phyloP scores from a whole-genome alignment of 2,797 vertebrate genomes.

The Trichosurus vulpecula region DNA sequence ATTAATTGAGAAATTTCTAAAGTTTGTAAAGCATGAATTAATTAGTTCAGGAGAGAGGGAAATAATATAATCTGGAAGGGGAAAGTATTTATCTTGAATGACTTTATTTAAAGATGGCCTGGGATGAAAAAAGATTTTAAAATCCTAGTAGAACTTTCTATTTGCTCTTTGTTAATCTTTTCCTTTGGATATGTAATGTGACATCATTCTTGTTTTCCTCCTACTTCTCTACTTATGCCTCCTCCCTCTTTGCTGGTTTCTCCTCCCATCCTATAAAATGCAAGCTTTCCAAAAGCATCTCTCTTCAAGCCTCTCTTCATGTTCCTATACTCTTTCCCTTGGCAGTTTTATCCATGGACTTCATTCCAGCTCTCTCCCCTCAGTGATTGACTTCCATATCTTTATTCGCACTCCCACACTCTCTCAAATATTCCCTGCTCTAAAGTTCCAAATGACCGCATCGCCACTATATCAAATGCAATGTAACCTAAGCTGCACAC shows the following conservation, averaged over 20 bases:
- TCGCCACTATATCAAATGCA: conserved; percentile 5
- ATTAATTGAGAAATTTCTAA: neutral
- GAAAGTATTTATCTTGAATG: neutral
- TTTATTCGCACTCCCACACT: neutral
- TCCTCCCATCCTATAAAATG: neutral
- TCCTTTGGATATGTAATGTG: neutral
- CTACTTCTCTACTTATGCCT: neutral
- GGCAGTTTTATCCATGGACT: neutral
- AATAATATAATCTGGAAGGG: neutral
- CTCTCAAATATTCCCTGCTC: neutral
- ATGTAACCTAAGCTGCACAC: neutral
- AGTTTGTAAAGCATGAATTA: neutral
- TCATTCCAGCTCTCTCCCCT: neutral
- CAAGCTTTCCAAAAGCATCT: neutral
- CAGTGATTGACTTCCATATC: neutral
- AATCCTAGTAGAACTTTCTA: neutral
- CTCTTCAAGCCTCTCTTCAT: neutral
- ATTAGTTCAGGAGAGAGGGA: neutral
- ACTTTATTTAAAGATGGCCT: neutral
- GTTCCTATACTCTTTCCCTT: neutral
- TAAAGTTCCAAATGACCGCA: neutral
- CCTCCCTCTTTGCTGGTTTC: neutral
- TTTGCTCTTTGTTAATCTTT: neutral
- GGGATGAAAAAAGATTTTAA: neutral
- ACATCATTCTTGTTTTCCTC: neutral